Conservation (phyloP, 1,140 invertebrate genomes). For the Pachyrhynchus sulphureomaculatus region DNA sequence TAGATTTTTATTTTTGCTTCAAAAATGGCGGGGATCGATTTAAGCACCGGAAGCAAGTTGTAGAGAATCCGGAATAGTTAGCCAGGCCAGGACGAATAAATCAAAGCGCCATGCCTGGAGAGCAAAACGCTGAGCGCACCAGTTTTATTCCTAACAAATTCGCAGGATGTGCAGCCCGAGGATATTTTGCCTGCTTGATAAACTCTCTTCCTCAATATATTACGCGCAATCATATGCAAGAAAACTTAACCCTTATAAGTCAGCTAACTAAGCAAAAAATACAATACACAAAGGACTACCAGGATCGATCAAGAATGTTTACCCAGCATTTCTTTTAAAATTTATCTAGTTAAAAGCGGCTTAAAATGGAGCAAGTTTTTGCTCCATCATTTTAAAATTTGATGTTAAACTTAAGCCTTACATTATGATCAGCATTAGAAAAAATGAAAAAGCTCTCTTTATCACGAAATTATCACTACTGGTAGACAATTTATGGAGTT, state of each 20-base stretch:
- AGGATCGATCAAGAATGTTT: too few species aligned
- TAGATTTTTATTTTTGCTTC: conserved; percentile 32
- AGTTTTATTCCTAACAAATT: conserved; percentile 40
- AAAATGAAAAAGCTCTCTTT: too few species aligned
- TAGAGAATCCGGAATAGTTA: conserved; percentile 44
- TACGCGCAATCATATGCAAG: conserved; percentile 19
- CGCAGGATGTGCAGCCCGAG: conserved; percentile 30
- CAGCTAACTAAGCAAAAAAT: too few species aligned
- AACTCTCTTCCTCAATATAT: conserved; percentile 23
- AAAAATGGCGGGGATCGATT: conserved; percentile 27
- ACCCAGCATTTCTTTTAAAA: too few species aligned
- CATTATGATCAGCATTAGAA: too few species aligned
- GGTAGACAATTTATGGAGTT: too few species aligned
- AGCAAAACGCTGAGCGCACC: conserved; percentile 41
- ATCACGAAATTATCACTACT: too few species aligned
- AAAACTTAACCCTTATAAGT: conserved; percentile 7
- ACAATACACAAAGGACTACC: too few species aligned
- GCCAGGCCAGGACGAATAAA: conserved; percentile 38
- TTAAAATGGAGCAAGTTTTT: too few species aligned
- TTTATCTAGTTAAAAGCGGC: too few species aligned
- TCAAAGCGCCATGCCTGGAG: conserved; percentile 37
- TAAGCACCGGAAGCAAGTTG: conserved; percentile 35
- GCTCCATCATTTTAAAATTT: too few species aligned
- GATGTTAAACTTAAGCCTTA: too few species aligned
- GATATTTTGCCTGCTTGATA: conserved; percentile 24